Percentiles rank a stretch among this genome's conserved stretches.
These are phyloP conservation scores for Brachionus asplanchnoidis DNA, from an alignment of 1,140 invertebrate genomes.

Conservation along the genomic window DNA sequence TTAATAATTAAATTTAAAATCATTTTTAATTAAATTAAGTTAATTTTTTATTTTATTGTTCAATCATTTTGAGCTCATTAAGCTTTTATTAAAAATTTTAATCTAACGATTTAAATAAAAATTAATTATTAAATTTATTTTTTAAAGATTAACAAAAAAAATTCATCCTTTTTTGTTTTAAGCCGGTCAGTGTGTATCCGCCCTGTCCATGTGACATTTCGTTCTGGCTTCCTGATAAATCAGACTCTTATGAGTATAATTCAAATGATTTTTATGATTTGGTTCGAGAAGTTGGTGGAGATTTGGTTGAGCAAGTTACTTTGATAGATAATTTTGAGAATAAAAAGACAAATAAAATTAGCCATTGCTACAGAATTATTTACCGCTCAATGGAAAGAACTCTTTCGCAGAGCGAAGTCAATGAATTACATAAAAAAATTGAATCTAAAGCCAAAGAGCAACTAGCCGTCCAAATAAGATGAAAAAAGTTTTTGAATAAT, in stretches of 20 bases:
- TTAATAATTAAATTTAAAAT: too few species aligned
- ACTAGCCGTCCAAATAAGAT: slow-evolving; percentile 64
- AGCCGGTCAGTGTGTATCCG: slow-evolving; percentile 79
- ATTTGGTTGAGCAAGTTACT: slow-evolving; percentile 76
- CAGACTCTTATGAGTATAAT: slow-evolving; percentile 61
- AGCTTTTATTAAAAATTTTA: too few species aligned
- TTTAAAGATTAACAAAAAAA: too few species aligned
- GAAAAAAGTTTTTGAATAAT: slow-evolving; percentile 17
- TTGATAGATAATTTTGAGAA: slow-evolving; percentile 81
- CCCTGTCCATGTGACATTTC: slow-evolving; percentile 88
- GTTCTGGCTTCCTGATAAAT: slow-evolving; percentile 77
- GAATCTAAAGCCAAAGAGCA: slow-evolving; percentile 61
- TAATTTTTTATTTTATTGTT: too few species aligned
- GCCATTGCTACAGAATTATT: slow-evolving; percentile 84
- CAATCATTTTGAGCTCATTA: too few species aligned
- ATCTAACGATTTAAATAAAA: too few species aligned
- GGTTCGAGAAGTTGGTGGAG: slow-evolving; percentile 76
- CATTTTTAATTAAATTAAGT: too few species aligned
- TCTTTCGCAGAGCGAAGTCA: slow-evolving; percentile 80
- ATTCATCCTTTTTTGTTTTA: slow-evolving; percentile 50
- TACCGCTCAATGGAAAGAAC: slow-evolving; percentile 89
- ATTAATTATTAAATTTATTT: too few species aligned
- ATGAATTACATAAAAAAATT: slow-evolving; percentile 75
- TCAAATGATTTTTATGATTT: slow-evolving; percentile 91
- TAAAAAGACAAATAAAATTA: slow-evolving; percentile 73